A percentile compares a stretch with the other conserved stretches of the same genome.
phyloP scores from a whole-genome alignment of 2,113 vertebrate genomes.

The Salvelinus sp. region DNA sequence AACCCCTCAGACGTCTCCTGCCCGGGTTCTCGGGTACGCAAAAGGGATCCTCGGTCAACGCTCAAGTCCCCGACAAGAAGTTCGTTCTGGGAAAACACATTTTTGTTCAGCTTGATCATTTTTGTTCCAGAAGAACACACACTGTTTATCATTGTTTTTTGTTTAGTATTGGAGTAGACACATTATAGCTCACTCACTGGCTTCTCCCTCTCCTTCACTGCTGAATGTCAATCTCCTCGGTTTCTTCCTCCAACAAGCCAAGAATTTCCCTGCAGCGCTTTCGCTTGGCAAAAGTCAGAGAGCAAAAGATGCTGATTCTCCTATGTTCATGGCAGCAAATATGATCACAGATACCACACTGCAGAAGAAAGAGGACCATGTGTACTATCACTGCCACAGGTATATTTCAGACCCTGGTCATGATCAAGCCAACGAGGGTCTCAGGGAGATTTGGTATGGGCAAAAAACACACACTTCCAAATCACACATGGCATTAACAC shows the following conservation, averaged over 20 bases:
- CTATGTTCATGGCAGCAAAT: slow-evolving; percentile 81
- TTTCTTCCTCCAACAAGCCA: slow-evolving; percentile 68
- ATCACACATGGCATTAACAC: no score
- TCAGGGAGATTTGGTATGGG: no score
- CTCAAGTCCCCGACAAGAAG: no score
- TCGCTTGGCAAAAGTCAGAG: slow-evolving; percentile 87
- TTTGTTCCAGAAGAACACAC: no score
- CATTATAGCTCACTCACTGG: slow-evolving; percentile 73
- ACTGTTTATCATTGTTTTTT: background rate
- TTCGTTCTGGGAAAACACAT: no score
- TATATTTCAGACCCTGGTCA: no score
- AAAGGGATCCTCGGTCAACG: no score
- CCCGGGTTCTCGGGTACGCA: no score
- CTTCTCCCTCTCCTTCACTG: slow-evolving; percentile 72
- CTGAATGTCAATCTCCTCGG: slow-evolving; percentile 82
- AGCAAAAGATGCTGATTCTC: slow-evolving; percentile 80
- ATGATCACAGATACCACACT: slow-evolving; percentile 83
- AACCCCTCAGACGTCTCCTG: no score
- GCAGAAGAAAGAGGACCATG: slow-evolving; percentile 1
- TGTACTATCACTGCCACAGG: background rate
- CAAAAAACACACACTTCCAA: no score
- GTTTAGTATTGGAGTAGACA: background rate
- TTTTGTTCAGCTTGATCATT: no score
- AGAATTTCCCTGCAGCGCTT: slow-evolving; percentile 78
- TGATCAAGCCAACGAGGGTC: no score